Conservation (phyloP, 1,140 invertebrate genomes). For the Drosophila ohnishii region DNA sequence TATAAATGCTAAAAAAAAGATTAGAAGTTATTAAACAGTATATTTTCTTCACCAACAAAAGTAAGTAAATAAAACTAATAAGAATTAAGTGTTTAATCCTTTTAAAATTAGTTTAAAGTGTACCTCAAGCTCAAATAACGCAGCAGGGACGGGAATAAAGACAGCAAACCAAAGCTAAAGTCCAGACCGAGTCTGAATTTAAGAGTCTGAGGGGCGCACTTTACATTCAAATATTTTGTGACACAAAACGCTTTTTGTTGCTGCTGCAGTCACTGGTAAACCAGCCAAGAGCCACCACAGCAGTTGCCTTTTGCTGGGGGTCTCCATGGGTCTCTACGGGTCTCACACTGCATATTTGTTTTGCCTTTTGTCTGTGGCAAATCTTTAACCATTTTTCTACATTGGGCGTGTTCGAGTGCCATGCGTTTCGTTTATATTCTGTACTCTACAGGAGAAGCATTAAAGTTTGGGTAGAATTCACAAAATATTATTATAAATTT, state of each 20-base stretch:
- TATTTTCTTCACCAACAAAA: not conserved
- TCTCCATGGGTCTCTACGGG: constrained; percentile 33
- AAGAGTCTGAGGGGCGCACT: constrained; percentile 63
- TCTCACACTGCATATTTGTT: constrained; percentile 61
- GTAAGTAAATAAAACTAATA: too few relatives aligned
- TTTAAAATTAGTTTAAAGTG: not conserved
- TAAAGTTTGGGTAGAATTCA: not conserved
- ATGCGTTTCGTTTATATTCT: constrained; percentile 47
- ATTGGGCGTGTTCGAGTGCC: constrained; percentile 60
- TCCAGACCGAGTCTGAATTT: constrained; percentile 41
- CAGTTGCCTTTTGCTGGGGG: constrained; percentile 42
- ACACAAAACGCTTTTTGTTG: constrained; percentile 73
- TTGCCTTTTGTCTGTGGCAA: constrained; percentile 62
- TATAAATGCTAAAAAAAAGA: too few relatives aligned
- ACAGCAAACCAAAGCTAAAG: constrained; percentile 59
- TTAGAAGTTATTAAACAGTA: too few relatives aligned
- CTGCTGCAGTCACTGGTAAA: constrained; percentile 5
- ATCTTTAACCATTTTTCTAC: constrained; percentile 51
- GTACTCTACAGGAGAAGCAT: constrained; percentile 8
- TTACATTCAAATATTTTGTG: constrained; percentile 81
- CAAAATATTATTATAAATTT: not conserved
- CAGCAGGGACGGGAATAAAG: constrained; percentile 60
- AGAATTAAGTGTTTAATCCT: not conserved
- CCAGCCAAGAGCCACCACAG: constrained; percentile 8
- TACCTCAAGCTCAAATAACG: not conserved